phyloP scores from a whole-genome alignment of 2,888 invertebrate species.

The Spilosoma lubricipeda region DNA sequence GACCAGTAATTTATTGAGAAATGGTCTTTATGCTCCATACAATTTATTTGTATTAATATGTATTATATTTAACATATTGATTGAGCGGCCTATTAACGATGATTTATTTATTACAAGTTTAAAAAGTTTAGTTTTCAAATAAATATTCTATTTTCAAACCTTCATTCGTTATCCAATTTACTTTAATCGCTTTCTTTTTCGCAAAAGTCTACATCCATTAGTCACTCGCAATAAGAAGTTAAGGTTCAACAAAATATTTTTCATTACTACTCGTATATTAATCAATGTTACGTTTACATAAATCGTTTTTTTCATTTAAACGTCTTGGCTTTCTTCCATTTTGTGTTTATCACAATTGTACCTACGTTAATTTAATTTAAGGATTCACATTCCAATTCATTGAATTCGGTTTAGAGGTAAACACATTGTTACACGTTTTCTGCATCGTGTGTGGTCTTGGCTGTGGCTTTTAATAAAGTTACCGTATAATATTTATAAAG shows the following conservation, averaged over 20 bases:
- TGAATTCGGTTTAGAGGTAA: slow-evolving; percentile 22
- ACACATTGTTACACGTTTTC: slow-evolving; percentile 44
- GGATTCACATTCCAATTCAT: slow-evolving; percentile 28
- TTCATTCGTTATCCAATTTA: slow-evolving; percentile 18
- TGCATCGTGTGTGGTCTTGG: slow-evolving; percentile 61
- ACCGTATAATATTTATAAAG: slow-evolving; percentile 72
- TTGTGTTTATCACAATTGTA: slow-evolving; percentile 26
- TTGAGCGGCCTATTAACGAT: neutral
- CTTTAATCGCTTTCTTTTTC: slow-evolving; percentile 20
- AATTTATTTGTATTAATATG: neutral
- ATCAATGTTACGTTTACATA: slow-evolving; percentile 24
- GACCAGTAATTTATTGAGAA: too few relatives aligned
- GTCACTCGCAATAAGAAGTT: slow-evolving; percentile 33
- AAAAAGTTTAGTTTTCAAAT: slow-evolving; percentile 1
- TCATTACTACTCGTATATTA: slow-evolving; percentile 28
- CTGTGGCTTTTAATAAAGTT: slow-evolving; percentile 63
- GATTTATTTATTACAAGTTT: neutral
- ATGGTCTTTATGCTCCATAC: neutral
- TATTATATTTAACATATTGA: too few relatives aligned
- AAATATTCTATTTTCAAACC: slow-evolving; percentile 4
- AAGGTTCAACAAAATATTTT: slow-evolving; percentile 27
- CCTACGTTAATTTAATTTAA: slow-evolving; percentile 35
- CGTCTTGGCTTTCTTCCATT: slow-evolving; percentile 39
- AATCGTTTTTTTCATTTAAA: slow-evolving; percentile 27
- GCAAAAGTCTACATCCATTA: slow-evolving; percentile 25